Conservation (phyloP, 2,797 vertebrate species). For the Vespertilio murinus region DNA sequence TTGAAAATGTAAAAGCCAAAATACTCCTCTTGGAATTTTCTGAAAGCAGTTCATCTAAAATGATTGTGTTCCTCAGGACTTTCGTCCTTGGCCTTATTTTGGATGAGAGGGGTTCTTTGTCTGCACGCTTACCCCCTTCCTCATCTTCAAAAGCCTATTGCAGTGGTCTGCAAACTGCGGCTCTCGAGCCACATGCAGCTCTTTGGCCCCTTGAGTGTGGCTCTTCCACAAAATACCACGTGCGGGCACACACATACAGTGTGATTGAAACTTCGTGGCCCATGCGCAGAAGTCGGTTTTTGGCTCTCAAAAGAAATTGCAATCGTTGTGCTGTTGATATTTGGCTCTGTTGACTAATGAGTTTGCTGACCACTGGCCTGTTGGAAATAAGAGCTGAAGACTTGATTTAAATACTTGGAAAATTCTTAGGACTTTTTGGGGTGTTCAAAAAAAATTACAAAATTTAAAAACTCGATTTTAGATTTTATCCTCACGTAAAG, state of each 20-base stretch:
- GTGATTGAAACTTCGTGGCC: too few species aligned
- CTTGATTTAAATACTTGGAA: neutral
- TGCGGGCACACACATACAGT: too few species aligned
- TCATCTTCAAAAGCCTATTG: neutral
- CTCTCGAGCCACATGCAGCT: too few species aligned
- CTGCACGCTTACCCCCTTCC: neutral
- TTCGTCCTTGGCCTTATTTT: constrained; percentile 1
- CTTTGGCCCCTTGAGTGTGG: too few species aligned
- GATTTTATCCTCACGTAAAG: neutral
- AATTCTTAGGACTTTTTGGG: neutral
- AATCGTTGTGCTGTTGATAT: too few species aligned
- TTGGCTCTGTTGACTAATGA: too few species aligned
- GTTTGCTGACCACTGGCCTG: too few species aligned
- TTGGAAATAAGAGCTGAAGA: neutral
- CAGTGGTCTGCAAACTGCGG: too few species aligned
- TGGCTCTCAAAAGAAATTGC: too few species aligned
- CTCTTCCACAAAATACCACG: too few species aligned
- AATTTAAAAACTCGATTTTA: neutral
- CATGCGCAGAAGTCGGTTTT: too few species aligned
- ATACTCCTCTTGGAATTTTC: neutral
- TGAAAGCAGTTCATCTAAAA: neutral
- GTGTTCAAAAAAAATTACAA: neutral
- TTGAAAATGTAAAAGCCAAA: neutral
- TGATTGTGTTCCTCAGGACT: neutral
- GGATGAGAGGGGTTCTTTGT: constrained; percentile 10